Conservation (phyloP, 2,888 invertebrate genomes). For the Crematogaster levior region DNA sequence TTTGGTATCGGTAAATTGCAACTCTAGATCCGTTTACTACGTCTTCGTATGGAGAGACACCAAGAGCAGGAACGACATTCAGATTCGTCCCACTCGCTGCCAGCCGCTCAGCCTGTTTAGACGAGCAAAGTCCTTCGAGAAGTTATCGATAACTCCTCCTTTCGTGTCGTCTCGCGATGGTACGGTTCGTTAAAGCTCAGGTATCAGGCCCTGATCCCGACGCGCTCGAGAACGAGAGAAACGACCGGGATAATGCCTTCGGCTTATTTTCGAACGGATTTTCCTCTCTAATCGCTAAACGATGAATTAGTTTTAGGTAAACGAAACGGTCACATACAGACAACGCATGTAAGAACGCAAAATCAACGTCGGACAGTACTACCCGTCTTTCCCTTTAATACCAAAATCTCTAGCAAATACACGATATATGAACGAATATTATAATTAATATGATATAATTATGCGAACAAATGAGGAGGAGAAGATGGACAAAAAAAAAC, state of each 20-base stretch:
- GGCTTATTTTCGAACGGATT: conserved; percentile 53
- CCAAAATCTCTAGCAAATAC: conserved; percentile 72
- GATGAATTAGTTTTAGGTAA: conserved; percentile 46
- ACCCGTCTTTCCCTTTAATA: conserved; percentile 81
- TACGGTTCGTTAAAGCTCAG: conserved; percentile 47
- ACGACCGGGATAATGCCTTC: conserved; percentile 50
- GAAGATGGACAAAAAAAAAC: conserved; percentile 42
- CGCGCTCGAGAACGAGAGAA: conserved; percentile 41
- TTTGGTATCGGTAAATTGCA: conserved; percentile 40
- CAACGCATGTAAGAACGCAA: conserved; percentile 43
- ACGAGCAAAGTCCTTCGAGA: conserved; percentile 53
- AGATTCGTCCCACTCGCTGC: conserved; percentile 72
- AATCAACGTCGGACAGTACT: conserved; percentile 48
- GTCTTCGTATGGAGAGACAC: conserved; percentile 33
- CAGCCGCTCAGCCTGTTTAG: conserved; percentile 54
- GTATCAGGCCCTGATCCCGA: conserved; percentile 44
- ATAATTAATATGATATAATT: conserved; percentile 65
- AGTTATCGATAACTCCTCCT: conserved; percentile 42
- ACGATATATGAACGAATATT: conserved; percentile 60
- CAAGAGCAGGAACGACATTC: conserved; percentile 58
- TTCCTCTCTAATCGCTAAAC: conserved; percentile 50
- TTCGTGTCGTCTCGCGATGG: conserved; percentile 54
- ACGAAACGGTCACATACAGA: conserved; percentile 41
- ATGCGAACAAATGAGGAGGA: conserved; percentile 53
- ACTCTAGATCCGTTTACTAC: conserved; percentile 36